These are phyloP conservation scores for Drosophila gaucha DNA, from an alignment of 2,888 invertebrate species.

Conservation along the genomic window DNA sequence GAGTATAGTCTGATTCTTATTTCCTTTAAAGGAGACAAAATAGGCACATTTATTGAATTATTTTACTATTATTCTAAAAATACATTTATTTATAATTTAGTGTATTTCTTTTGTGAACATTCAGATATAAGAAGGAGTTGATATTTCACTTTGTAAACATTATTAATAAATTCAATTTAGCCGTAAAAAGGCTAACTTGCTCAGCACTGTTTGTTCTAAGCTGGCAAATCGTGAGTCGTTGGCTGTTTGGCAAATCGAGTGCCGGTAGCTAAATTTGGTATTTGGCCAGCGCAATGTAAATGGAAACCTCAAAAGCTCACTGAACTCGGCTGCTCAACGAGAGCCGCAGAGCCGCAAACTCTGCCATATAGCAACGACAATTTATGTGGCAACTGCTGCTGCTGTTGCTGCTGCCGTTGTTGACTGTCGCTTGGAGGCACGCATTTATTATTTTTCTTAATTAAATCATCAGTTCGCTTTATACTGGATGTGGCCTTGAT, in stretches of 20 bases:
- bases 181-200: constrained; percentile 29
- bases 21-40: no score
- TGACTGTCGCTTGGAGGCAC: constrained; percentile 29
- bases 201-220: background rate
- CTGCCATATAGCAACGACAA: constrained; percentile 37
- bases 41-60: no score
- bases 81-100: no score
- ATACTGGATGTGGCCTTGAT: constrained; percentile 10
- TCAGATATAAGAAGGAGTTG: background rate
- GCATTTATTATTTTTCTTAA: constrained; percentile 77
- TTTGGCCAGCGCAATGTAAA: constrained; percentile 38
- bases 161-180: constrained; percentile 3
- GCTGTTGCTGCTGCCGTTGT: constrained; percentile 6
- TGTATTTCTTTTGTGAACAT: background rate
- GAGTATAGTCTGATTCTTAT: no score
- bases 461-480: constrained; percentile 65
- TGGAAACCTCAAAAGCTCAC: constrained; percentile 48
- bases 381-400: constrained; percentile 51
- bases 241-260: constrained; percentile 51
- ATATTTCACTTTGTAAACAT: background rate
- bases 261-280: constrained; percentile 60
- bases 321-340: constrained; percentile 16
- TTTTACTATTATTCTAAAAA: no score
- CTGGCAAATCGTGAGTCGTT: background rate
- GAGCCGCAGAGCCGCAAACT: constrained; percentile 12